Evolutionary conservation across 2,113 vertebrate genomes (phyloP), one percentile per base, ranked within the genome.

Genomic region (Brevimyrus niger): DNA sequence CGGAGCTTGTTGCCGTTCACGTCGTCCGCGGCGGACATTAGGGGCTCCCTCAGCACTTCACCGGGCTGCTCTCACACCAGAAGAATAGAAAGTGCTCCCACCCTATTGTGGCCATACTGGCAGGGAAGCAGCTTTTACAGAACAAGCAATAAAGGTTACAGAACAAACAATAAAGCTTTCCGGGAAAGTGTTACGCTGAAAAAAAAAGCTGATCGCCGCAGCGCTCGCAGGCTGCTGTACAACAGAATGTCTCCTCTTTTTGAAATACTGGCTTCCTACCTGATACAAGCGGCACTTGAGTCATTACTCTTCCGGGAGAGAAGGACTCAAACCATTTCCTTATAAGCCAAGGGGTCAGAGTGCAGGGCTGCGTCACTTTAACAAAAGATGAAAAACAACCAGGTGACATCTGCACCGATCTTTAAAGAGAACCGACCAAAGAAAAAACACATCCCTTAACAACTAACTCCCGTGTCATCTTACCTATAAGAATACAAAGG

Each of bases 131-230:
- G 86, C 53, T 87, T 87, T 44, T 44, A 50, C 87, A 65, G 55
- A 87, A 87, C 85, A 87, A 87, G 55, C 87, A 87, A 87, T 87
- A 87, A 87, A 87, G 87, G 85, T 55, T 87, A 38, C 50, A 51
- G 50, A 42, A 87, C 47, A 87, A 50, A 87, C 87, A 87, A 87
- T 87, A 65, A 87, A 87, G 21, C 31, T 47, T 87, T 87, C 87
- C 87, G 51, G 53, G 61, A 23, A 87, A 65, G 46, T 44, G 51
- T 87, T n/a, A 46, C 6, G 55, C 19, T 87, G 27, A 44, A 44
- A 58, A 44, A 58, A 65, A 65, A 44, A n/a, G 87, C 35, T 3
- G 21, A 46, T 21, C 23, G n/a, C 55, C 38, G 13, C 55, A 46
- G 23, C 9, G 23, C 4, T 10, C 7, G 23, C 3, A 21, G 35